Evolutionary conservation across 2,113 vertebrate species (phyloP).

Genomic region (Ailuropoda melanoleuca): DNA sequence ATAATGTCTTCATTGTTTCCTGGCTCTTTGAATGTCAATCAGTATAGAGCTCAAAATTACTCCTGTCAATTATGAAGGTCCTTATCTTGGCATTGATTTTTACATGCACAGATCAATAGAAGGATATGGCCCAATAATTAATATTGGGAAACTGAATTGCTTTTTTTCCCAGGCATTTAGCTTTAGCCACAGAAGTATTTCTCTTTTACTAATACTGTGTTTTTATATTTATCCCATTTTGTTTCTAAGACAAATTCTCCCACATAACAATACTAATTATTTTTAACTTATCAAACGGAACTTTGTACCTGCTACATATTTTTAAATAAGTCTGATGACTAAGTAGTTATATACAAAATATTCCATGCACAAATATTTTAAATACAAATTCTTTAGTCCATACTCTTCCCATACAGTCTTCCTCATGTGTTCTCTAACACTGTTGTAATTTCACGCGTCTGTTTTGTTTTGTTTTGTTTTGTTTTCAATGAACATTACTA

Average conservation of each 20-base stretch:
- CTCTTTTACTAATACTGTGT: background rate
- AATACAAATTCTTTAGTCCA: background rate
- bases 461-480: background rate
- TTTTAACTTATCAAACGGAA: slow-evolving; percentile 5
- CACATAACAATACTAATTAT: background rate
- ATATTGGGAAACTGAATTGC: slow-evolving; percentile 77
- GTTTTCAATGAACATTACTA: background rate
- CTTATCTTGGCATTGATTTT: slow-evolving; percentile 80
- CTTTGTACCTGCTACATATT: background rate
- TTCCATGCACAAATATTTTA: background rate
- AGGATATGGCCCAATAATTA: slow-evolving; percentile 78
- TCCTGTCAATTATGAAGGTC: slow-evolving; percentile 75
- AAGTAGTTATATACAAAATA: background rate
- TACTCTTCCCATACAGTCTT: background rate
- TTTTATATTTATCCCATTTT: slow-evolving; percentile 29
- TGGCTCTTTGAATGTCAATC: slow-evolving; percentile 75
- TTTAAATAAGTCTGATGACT: background rate
- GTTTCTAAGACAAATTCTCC: slow-evolving; percentile 43
- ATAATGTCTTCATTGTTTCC: slow-evolving; percentile 66
- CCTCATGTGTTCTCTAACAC: background rate
- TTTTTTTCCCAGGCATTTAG: slow-evolving; percentile 59
- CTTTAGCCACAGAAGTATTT: slow-evolving; percentile 59
- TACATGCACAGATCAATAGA: slow-evolving; percentile 70
- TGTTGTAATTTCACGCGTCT: background rate
- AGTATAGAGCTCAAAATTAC: slow-evolving; percentile 70